A percentile compares a stretch with the other conserved stretches of the same genome.
Conservation (phyloP, 1,140 invertebrate species). For the Holcopasites calliopsidis region DNA sequence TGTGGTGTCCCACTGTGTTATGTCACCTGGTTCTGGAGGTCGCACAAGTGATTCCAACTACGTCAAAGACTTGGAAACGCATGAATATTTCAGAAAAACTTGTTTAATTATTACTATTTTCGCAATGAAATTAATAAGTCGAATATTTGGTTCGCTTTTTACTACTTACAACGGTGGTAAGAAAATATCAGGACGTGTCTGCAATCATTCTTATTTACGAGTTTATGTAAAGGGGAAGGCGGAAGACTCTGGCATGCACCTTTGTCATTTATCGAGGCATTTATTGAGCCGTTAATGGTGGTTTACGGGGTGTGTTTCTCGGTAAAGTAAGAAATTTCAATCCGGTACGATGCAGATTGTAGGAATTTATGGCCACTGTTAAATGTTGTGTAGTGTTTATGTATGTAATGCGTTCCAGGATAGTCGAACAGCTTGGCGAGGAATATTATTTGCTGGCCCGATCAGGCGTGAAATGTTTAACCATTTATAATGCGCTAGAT, state of each 20-base stretch:
- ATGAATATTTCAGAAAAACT: too few relatives aligned
- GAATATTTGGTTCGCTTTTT: neutral
- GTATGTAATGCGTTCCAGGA: neutral
- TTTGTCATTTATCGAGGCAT: neutral
- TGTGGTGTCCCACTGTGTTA: neutral
- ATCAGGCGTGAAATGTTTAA: neutral
- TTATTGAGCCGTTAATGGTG: slow-evolving; percentile 6
- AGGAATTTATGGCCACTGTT: slow-evolving; percentile 14
- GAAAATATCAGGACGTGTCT: neutral
- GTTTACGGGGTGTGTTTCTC: neutral
- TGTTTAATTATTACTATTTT: too few relatives aligned
- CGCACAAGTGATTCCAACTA: neutral
- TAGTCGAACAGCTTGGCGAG: neutral
- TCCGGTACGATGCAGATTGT: neutral
- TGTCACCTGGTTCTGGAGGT: neutral
- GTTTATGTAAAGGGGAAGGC: neutral
- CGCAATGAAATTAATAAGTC: neutral
- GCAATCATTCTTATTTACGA: neutral
- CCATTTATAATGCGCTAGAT: neutral
- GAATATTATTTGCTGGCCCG: slow-evolving; percentile 4
- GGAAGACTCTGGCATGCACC: too few relatives aligned
- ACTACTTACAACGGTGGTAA: neutral
- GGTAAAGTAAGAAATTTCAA: slow-evolving; percentile 3
- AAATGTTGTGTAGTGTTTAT: neutral
- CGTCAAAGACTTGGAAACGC: neutral